Evolutionary conservation across 2,888 invertebrate species (phyloP).

Genomic region (Venustoraphidia nigricollis): DNA sequence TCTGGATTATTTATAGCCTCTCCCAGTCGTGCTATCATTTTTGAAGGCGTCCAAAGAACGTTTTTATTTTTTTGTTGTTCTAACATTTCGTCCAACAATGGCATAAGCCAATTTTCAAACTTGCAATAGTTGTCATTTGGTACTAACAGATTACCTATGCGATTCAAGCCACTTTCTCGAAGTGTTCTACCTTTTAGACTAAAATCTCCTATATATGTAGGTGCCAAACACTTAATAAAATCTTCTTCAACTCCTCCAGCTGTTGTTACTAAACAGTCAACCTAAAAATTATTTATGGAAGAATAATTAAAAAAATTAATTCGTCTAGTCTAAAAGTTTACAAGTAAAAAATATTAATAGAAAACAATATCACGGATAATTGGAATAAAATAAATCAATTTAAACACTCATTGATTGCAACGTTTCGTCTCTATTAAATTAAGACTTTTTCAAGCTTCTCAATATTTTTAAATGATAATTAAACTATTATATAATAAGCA

Average conservation of each 20-base stretch:
- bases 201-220: conserved; percentile 88
- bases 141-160: conserved; percentile 78
- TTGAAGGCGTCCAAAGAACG: conserved; percentile 82
- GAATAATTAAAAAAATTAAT: too few species aligned
- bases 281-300: conserved; percentile 26
- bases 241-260: conserved; percentile 99
- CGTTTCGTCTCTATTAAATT: too few species aligned
- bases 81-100: conserved; percentile 80
- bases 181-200: conserved; percentile 62
- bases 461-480: too few species aligned
- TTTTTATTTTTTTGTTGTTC: conserved; percentile 65
- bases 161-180: conserved; percentile 73
- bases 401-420: too few species aligned
- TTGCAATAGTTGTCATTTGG: conserved; percentile 97
- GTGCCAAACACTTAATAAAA: conserved; percentile 93
- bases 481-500: too few species aligned
- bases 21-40: conserved; percentile 69
- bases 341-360: conserved; percentile 2
- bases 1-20: conserved; percentile 77
- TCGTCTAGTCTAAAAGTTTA: too few species aligned
- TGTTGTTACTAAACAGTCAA: conserved; percentile 93
- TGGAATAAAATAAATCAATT: too few species aligned
- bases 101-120: conserved; percentile 96
- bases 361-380: too few species aligned
- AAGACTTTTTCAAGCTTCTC: too few species aligned